These are phyloP conservation scores for Drosophila merina DNA, from an alignment of 2,888 invertebrate genomes.

Conservation along the genomic window DNA sequence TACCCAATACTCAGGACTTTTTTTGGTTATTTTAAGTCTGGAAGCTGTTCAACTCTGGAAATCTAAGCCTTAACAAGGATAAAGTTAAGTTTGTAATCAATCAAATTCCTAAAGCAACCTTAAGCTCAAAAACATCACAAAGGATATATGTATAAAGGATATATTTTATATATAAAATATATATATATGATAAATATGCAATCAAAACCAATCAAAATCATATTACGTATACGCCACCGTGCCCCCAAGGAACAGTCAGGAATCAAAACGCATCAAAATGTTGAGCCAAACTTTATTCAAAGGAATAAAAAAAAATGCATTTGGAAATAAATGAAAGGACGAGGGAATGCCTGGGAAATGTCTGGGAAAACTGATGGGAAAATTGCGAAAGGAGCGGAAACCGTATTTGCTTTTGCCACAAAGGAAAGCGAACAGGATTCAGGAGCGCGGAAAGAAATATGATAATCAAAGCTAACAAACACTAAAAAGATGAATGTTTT, in stretches of 20 bases:
- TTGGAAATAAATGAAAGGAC: slow-evolving; percentile 48
- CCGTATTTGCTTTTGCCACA: slow-evolving; percentile 37
- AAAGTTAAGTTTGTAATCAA: too few species aligned
- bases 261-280: slow-evolving; percentile 73
- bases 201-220: slow-evolving; percentile 73
- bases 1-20: too few species aligned
- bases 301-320: slow-evolving; percentile 64
- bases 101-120: too few species aligned
- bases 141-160: too few species aligned
- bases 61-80: too few species aligned
- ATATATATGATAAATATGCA: background rate
- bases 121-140: too few species aligned
- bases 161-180: background rate
- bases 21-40: too few species aligned
- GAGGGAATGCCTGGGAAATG: slow-evolving; percentile 43
- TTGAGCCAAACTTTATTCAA: slow-evolving; percentile 72
- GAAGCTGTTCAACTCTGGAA: too few species aligned
- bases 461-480: slow-evolving; percentile 67
- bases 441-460: slow-evolving; percentile 65
- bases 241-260: slow-evolving; percentile 34
- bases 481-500: slow-evolving; percentile 1
- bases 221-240: slow-evolving; percentile 66
- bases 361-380: background rate
- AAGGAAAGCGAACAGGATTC: slow-evolving; percentile 45
- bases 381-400: background rate